Percentiles rank a stretch among this genome's conserved stretches.
Evolutionary conservation across 2,113 vertebrate species (phyloP).

Genomic region (Notechis scutatus): DNA sequence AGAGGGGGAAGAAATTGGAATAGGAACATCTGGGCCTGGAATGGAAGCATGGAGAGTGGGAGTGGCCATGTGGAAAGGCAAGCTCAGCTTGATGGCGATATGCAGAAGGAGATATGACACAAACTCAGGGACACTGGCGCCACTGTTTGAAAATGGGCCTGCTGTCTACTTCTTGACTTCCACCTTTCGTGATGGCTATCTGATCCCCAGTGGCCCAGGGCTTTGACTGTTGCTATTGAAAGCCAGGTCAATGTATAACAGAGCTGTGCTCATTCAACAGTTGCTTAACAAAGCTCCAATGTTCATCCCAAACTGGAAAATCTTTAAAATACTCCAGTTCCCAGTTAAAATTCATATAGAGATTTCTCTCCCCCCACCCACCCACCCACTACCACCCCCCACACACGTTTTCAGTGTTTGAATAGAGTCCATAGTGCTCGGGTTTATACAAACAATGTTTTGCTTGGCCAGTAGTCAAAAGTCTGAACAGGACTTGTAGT

Average conservation of each 20-base stretch:
- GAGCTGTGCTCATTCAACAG: conserved; percentile 11
- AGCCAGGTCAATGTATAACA: not conserved
- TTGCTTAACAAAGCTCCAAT: conserved; percentile 13
- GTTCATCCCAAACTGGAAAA: conserved; percentile 21
- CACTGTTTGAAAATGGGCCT: not conserved
- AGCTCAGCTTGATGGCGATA: not conserved
- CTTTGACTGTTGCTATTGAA: not conserved
- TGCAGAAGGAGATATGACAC: not conserved
- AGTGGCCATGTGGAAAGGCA: not conserved
- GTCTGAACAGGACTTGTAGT: conserved; percentile 70
- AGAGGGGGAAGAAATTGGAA: not conserved
- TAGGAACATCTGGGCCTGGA: not conserved
- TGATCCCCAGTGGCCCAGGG: not conserved
- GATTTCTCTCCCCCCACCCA: conserved; percentile 52
- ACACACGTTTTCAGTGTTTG: conserved; percentile 48
- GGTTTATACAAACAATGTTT: conserved; percentile 72
- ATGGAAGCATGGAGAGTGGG: not conserved
- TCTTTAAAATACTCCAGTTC: conserved; percentile 50
- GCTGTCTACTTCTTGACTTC: not conserved
- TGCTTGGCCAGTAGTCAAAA: conserved; percentile 72
- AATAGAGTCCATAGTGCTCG: conserved; percentile 71
- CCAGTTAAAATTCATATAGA: conserved; percentile 66
- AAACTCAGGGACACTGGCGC: not conserved
- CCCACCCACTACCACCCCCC: conserved; percentile 12
- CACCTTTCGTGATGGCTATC: not conserved